These are phyloP conservation scores for Oryzias curvinotus DNA, from an alignment of 2,113 vertebrate species.

Conservation along the genomic window DNA sequence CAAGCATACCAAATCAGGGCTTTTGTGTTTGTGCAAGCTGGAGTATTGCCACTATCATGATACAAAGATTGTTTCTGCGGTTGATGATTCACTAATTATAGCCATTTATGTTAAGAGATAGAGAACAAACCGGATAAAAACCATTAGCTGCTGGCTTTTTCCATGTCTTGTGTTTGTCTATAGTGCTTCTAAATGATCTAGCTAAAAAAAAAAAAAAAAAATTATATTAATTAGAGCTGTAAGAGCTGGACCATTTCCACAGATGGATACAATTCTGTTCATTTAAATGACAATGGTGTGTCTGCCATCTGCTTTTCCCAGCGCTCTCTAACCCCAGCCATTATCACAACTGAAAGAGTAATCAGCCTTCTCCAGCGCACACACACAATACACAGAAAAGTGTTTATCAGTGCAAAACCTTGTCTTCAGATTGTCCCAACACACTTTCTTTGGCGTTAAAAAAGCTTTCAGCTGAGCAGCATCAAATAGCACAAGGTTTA, in stretches of 20 bases:
- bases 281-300: conserved; percentile 76
- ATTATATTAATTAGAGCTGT: conserved; percentile 66
- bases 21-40: conserved; percentile 64
- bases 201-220: conserved; percentile 48
- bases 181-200: conserved; percentile 50
- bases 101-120: conserved; percentile 53
- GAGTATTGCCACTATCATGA: conserved; percentile 71
- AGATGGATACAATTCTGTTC: conserved; percentile 58
- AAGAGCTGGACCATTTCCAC: conserved; percentile 47
- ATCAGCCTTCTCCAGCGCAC: conserved; percentile 58
- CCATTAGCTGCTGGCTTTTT: conserved; percentile 58
- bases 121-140: conserved; percentile 60
- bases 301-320: conserved; percentile 72
- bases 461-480: conserved; percentile 66
- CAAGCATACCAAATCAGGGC: conserved; percentile 64
- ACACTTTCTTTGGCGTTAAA: conserved; percentile 55
- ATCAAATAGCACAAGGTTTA: conserved; percentile 42
- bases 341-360: conserved; percentile 69
- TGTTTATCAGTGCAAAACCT: conserved; percentile 62
- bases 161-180: conserved; percentile 26
- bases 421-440: conserved; percentile 50
- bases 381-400: conserved; percentile 61
- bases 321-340: conserved; percentile 65
- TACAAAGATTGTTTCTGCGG: conserved; percentile 60
- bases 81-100: conserved; percentile 71